Evolutionary conservation across 2,888 invertebrate genomes (phyloP).

Genomic region (Ectemnius cavifrons): DNA sequence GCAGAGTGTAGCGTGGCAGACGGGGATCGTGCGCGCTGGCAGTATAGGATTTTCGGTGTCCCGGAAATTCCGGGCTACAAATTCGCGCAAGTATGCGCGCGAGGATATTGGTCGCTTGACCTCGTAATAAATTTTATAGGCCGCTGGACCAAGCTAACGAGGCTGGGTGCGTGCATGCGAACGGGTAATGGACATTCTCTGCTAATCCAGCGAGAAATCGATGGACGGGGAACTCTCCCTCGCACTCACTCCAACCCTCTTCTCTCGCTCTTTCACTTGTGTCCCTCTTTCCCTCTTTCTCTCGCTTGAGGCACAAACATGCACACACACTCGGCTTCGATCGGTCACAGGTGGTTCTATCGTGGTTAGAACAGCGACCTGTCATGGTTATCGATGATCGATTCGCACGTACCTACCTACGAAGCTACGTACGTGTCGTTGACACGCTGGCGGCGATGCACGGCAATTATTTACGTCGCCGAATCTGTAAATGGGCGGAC

Average conservation of each 20-base stretch:
- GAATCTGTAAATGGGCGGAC: constrained; percentile 42
- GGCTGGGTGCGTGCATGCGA: constrained; percentile 28
- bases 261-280: no score
- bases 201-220: constrained; percentile 52
- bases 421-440: constrained; percentile 36
- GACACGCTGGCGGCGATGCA: constrained; percentile 31
- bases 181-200: constrained; percentile 45
- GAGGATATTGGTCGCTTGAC: constrained; percentile 29
- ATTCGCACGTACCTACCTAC: constrained; percentile 41
- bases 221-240: constrained; percentile 50
- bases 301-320: no score
- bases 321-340: no score
- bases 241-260: constrained; percentile 8
- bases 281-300: no score
- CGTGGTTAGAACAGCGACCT: background rate
- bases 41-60: constrained; percentile 30
- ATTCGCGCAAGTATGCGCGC: constrained; percentile 33
- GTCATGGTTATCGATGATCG: constrained; percentile 57
- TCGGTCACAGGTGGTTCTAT: no score
- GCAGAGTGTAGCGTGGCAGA: no score
- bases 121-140: constrained; percentile 47
- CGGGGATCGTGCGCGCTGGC: background rate
- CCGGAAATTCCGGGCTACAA: constrained; percentile 42
- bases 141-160: constrained; percentile 33
- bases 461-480: constrained; percentile 54